Conservation (phyloP, 2,888 invertebrate species). For the Dryobota labecula region DNA sequence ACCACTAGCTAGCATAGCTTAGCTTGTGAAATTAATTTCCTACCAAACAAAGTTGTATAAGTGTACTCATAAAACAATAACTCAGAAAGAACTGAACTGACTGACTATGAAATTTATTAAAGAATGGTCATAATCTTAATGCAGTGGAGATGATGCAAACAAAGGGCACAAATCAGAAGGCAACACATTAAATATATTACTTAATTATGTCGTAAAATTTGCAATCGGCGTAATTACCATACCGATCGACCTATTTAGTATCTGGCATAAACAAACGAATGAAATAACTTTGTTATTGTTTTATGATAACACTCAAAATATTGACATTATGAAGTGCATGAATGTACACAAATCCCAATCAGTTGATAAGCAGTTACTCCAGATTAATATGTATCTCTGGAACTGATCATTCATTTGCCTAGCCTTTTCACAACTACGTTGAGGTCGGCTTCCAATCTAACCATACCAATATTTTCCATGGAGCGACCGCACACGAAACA, state of each 20-base stretch:
- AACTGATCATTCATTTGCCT: no score
- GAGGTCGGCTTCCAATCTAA: no score
- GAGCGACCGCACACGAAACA: no score
- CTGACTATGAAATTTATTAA: background rate
- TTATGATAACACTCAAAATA: conserved; percentile 39
- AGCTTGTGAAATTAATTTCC: background rate
- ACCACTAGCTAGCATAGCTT: no score
- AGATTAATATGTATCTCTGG: background rate
- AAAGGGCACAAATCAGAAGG: conserved; percentile 7
- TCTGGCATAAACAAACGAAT: conserved; percentile 41
- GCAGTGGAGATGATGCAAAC: conserved; percentile 21
- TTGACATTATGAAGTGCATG: conserved; percentile 35
- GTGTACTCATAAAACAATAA: background rate
- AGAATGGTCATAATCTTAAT: background rate
- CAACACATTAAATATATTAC: conserved; percentile 25
- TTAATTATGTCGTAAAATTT: conserved; percentile 21
- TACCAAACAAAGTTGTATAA: background rate
- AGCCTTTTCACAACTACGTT: no score
- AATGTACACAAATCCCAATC: background rate
- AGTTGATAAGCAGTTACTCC: conserved; percentile 34
- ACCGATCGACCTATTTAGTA: conserved; percentile 27
- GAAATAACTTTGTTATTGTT: conserved; percentile 43
- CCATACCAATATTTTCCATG: no score
- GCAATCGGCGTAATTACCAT: conserved; percentile 28
- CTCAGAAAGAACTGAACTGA: background rate